A percentile compares a stretch with the other conserved stretches of the same genome.
Conservation (phyloP, 1,140 invertebrate genomes). For the Bemisia tabaci region DNA sequence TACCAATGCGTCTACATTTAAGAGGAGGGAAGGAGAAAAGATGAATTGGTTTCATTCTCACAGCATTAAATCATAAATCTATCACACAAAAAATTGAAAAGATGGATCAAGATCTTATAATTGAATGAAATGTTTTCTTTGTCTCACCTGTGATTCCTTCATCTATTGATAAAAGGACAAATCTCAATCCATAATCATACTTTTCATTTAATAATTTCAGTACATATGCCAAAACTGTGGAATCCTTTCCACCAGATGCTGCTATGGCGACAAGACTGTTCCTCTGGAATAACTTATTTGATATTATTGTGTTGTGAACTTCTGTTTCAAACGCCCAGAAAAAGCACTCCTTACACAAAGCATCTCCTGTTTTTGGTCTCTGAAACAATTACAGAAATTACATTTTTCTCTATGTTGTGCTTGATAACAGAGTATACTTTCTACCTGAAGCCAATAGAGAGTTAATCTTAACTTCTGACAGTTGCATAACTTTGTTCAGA, state of each 20-base stretch:
- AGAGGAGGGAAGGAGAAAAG: too few species aligned
- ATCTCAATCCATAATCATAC: constrained; percentile 80
- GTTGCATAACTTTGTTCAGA: too few species aligned
- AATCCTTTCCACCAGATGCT: constrained; percentile 98
- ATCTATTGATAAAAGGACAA: constrained; percentile 91
- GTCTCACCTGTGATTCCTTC: constrained; percentile 91
- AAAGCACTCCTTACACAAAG: constrained; percentile 91
- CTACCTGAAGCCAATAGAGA: too few species aligned
- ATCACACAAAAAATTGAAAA: too few species aligned
- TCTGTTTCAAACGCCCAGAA: constrained; percentile 90
- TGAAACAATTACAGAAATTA: constrained; percentile 31
- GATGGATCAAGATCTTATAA: too few species aligned
- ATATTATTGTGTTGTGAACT: constrained; percentile 85
- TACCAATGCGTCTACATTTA: too few species aligned
- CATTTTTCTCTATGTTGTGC: not conserved
- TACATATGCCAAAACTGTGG: constrained; percentile 88
- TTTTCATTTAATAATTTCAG: constrained; percentile 84
- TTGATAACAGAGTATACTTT: constrained; percentile 5
- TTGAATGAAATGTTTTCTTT: too few species aligned
- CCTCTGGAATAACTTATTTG: constrained; percentile 67
- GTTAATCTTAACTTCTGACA: too few species aligned
- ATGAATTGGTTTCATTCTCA: too few species aligned
- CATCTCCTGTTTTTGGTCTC: constrained; percentile 81
- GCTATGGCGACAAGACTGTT: constrained; percentile 88
- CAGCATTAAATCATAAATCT: too few species aligned